Conservation (phyloP, 2,888 invertebrate genomes). For the Piscicola geometra region DNA sequence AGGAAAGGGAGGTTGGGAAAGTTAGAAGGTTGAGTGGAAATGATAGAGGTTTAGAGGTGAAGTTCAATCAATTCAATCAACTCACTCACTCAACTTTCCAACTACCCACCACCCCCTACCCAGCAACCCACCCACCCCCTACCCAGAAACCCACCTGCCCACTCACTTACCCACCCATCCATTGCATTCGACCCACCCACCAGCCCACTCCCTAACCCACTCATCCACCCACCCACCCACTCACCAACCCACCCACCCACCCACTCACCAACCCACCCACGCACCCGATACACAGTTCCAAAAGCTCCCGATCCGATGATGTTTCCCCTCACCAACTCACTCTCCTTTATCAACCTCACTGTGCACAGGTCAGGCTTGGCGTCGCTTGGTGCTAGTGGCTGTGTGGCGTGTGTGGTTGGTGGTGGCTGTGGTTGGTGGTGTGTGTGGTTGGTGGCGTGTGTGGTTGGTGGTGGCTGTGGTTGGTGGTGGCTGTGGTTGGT, state of each 20-base stretch:
- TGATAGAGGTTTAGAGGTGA: too few species aligned
- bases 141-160: background rate
- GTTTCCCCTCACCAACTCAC: slow-evolving; percentile 80
- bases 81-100: background rate
- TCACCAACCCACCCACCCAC: background rate
- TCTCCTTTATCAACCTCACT: slow-evolving; percentile 85
- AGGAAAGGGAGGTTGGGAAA: background rate
- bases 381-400: slow-evolving; percentile 72
- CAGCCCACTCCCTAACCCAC: background rate
- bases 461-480: background rate
- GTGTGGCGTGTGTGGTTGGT: background rate
- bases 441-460: background rate
- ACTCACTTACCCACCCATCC: too few species aligned
- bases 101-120: background rate
- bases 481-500: background rate
- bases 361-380: slow-evolving; percentile 89
- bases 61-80: background rate
- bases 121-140: background rate
- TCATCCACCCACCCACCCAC: background rate
- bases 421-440: background rate
- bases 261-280: background rate
- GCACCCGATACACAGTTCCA: slow-evolving; percentile 82
- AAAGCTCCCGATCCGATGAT: slow-evolving; percentile 91
- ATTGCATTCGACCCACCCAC: too few species aligned
- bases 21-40: background rate